Base-by-base conservation (phyloP, 1,140 invertebrate species). In the Globodera ellingtonae region DNA sequence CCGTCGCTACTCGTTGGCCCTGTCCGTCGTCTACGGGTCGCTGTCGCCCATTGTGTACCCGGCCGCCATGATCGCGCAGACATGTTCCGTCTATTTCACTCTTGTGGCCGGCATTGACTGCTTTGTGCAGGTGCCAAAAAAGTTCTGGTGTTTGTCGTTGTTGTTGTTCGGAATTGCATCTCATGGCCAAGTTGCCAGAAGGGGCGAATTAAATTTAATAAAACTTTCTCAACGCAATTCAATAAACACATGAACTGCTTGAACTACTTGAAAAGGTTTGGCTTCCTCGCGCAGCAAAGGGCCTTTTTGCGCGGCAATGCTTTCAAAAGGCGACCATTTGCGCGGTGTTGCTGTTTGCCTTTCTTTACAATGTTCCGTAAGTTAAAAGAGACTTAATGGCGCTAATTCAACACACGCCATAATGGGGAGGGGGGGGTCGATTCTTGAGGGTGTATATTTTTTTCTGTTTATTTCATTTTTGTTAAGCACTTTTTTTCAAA, bases 41-140 rank as follows among this genome's bases (percentile, higher is more conserved):
- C 76, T 89, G 13, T 88, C 87, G 1, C 83, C 83, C 21, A 75
- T 84, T 69, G 81, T 89, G 18, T 89, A 89, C 79, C 88, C 87
- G 10, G 83, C 87, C 62, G 88, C 84, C 13, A 86, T 88, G 84
- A 84, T 85, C 62, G 87, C 87, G 47, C 87, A 89, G 77, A 88
- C 87, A 18, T 89, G 88, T 76, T 89, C 88, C 2, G 88, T 89
- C 10, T 89, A 89, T 78, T 89, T 89, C 75, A 89, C 87, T 7
- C 66, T 89, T 7, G 81, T 83, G 67, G 87, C 87, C 35, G 87
- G 79, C 46, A 80, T 86, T 24, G 88, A 89, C 79, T 89, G 87
- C 74, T 89, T 89, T 82, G 85, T 84, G 44, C 83, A 89, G 75
- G 88, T 89, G 75, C 75, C 56, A 67, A 7, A 9, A n/a, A n/a